Conservation (phyloP, 2,888 invertebrate genomes). For the Polydrusus tereticollis region DNA sequence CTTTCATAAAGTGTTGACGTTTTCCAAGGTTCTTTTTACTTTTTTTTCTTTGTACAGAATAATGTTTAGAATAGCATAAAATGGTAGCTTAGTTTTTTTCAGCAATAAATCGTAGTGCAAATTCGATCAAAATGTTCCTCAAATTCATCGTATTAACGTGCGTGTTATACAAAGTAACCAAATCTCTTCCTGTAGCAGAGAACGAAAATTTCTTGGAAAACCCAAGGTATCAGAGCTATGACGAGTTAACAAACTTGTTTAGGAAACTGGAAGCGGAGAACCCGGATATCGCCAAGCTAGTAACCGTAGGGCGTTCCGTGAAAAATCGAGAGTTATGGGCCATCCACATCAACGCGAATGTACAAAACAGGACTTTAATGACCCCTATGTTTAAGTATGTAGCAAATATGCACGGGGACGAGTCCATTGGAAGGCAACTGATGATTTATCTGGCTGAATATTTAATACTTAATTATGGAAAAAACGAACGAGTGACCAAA, state of each 20-base stretch:
- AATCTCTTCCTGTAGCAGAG: slow-evolving; percentile 29
- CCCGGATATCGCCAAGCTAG: slow-evolving; percentile 78
- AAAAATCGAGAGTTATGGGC: slow-evolving; percentile 85
- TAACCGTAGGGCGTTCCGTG: slow-evolving; percentile 87
- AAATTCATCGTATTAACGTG: slow-evolving; percentile 25
- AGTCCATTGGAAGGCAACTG: slow-evolving; percentile 85
- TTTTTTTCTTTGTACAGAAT: neutral
- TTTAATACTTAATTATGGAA: slow-evolving; percentile 82
- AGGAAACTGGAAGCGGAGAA: slow-evolving; percentile 74
- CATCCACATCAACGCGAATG: slow-evolving; percentile 83
- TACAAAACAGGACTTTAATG: slow-evolving; percentile 70
- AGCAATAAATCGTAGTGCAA: neutral
- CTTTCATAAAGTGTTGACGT: slow-evolving; percentile 34
- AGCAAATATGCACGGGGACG: slow-evolving; percentile 98
- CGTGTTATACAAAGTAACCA: slow-evolving; percentile 13
- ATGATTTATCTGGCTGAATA: slow-evolving; percentile 87
- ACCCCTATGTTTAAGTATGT: slow-evolving; percentile 92
- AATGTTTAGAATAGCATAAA: neutral
- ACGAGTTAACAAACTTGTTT: slow-evolving; percentile 77
- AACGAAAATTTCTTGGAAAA: slow-evolving; percentile 72
- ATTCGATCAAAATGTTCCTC: slow-evolving; percentile 21
- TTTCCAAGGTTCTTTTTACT: slow-evolving; percentile 6
- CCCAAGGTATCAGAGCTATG: slow-evolving; percentile 78
- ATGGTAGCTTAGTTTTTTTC: neutral
- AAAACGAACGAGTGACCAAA: slow-evolving; percentile 76